A percentile compares a stretch with the other conserved stretches of the same genome.
Conservation (phyloP, 2,797 vertebrate species). For the Gadopsis bispinosus region DNA sequence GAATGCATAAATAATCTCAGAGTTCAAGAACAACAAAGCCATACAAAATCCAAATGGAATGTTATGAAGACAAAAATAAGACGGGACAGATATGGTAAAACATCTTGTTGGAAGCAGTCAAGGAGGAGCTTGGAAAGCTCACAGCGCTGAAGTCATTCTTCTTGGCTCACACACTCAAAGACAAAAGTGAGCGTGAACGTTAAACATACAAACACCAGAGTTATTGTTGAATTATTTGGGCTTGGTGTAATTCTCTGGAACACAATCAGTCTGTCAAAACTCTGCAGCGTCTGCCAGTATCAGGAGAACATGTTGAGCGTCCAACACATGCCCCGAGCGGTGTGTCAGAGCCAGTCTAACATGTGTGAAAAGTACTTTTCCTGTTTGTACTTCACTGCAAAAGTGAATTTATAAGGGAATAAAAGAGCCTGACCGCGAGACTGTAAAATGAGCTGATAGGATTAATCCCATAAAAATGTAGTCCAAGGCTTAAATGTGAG, state of each 20-base stretch:
- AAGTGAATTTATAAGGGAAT: slow-evolving; percentile 65
- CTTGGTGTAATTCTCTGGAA: slow-evolving; percentile 72
- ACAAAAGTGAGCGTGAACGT: slow-evolving; percentile 51
- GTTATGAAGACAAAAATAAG: slow-evolving; percentile 21
- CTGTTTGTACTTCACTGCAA: slow-evolving; percentile 24
- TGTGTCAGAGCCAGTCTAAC: slow-evolving; percentile 44
- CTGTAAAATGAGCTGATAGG: slow-evolving; percentile 37
- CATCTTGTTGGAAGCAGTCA: slow-evolving; percentile 29
- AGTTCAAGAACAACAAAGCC: slow-evolving; percentile 21
- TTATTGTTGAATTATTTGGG: slow-evolving; percentile 53
- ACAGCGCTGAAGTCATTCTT: slow-evolving; percentile 65
- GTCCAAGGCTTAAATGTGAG: slow-evolving; percentile 27
- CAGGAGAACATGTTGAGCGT: slow-evolving; percentile 40
- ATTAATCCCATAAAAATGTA: slow-evolving; percentile 38
- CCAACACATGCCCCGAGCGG: slow-evolving; percentile 50
- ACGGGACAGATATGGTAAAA: slow-evolving; percentile 37
- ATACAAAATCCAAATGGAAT: slow-evolving; percentile 46
- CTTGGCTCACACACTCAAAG: slow-evolving; percentile 52
- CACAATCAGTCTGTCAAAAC: slow-evolving; percentile 59
- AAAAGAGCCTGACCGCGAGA: slow-evolving; percentile 27
- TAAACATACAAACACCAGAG: slow-evolving; percentile 56
- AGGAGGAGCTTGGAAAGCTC: slow-evolving; percentile 51
- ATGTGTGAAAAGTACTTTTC: slow-evolving; percentile 44
- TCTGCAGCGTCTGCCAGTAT: slow-evolving; percentile 49
- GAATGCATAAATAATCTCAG: slow-evolving; percentile 25